phyloP scores from a whole-genome alignment of 2,888 invertebrate species.

The Eristalis intricaria region DNA sequence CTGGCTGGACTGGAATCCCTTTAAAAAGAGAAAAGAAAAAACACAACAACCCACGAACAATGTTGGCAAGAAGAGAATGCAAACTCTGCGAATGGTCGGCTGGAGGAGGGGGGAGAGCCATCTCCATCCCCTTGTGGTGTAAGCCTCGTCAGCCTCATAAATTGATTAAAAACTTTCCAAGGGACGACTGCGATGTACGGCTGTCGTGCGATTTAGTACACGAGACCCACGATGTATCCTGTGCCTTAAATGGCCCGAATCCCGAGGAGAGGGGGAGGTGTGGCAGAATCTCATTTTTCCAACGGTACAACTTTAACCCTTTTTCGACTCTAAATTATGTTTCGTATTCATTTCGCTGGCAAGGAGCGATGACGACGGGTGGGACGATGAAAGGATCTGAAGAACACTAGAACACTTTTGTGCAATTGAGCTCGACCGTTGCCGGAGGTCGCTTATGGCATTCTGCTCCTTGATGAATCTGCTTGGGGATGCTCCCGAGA shows the following conservation, averaged over 20 bases:
- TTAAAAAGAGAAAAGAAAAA: slow-evolving; percentile 12
- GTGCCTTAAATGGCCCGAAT: slow-evolving; percentile 57
- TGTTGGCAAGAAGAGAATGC: slow-evolving; percentile 51
- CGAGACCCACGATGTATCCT: slow-evolving; percentile 35
- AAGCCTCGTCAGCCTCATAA: slow-evolving; percentile 69
- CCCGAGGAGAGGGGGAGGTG: not conserved
- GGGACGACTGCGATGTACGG: slow-evolving; percentile 14
- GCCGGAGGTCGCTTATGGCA: slow-evolving; percentile 66
- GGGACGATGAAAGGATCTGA: slow-evolving; percentile 4
- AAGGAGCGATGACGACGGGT: slow-evolving; percentile 17
- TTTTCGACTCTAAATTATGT: slow-evolving; percentile 48
- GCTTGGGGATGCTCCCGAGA: slow-evolving; percentile 62
- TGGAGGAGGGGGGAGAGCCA: not conserved
- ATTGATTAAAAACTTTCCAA: slow-evolving; percentile 70
- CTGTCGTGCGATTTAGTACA: slow-evolving; percentile 31
- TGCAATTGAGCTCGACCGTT: slow-evolving; percentile 59
- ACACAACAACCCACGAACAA: not conserved
- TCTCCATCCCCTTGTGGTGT: slow-evolving; percentile 12
- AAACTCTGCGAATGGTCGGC: slow-evolving; percentile 2
- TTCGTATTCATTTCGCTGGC: slow-evolving; percentile 49
- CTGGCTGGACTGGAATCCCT: slow-evolving; percentile 20
- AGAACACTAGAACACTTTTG: slow-evolving; percentile 43
- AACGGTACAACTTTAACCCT: slow-evolving; percentile 51
- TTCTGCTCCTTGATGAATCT: slow-evolving; percentile 69
- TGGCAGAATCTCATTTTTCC: not conserved